Percentiles rank a stretch among this genome's conserved stretches.
phyloP scores from a whole-genome alignment of 2,888 invertebrate genomes.

The Hypena proboscidalis region DNA sequence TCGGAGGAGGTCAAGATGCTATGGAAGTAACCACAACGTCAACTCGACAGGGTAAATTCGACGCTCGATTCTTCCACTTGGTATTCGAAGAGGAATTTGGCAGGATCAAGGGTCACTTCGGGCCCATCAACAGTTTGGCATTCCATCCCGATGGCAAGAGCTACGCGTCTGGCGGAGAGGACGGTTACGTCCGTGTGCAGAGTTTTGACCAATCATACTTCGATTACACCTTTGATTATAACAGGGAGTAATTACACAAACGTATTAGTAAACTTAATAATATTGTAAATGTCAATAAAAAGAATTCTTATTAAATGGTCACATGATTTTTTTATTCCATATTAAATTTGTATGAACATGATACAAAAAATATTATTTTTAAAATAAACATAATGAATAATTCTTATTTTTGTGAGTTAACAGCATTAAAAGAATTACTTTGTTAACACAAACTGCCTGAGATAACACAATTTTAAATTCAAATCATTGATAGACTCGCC shows the following conservation, averaged over 20 bases:
- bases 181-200: constrained; percentile 98
- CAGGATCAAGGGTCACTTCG: constrained; percentile 99
- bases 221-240: constrained; percentile 97
- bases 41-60: constrained; percentile 97
- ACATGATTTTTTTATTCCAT: constrained; percentile 17
- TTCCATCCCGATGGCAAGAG: constrained; percentile 99
- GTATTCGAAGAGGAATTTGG: constrained; percentile 99
- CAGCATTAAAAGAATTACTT: too few species aligned
- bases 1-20: constrained; percentile 99
- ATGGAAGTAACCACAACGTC: constrained; percentile 99
- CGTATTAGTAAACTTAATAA: constrained; percentile 36
- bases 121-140: constrained; percentile 98
- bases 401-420: too few species aligned
- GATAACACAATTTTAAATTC: too few species aligned
- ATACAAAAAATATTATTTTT: too few species aligned
- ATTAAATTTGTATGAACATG: neutral
- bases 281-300: constrained; percentile 43
- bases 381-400: too few species aligned
- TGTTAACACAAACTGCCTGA: too few species aligned
- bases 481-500: too few species aligned
- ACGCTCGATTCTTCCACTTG: constrained; percentile 96
- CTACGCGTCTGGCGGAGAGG: constrained; percentile 99
- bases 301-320: constrained; percentile 38
- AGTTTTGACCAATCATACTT: constrained; percentile 98
- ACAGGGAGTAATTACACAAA: constrained; percentile 67